Conservation (phyloP, 2,113 vertebrate genomes). For the Rafetus swinhoei region DNA sequence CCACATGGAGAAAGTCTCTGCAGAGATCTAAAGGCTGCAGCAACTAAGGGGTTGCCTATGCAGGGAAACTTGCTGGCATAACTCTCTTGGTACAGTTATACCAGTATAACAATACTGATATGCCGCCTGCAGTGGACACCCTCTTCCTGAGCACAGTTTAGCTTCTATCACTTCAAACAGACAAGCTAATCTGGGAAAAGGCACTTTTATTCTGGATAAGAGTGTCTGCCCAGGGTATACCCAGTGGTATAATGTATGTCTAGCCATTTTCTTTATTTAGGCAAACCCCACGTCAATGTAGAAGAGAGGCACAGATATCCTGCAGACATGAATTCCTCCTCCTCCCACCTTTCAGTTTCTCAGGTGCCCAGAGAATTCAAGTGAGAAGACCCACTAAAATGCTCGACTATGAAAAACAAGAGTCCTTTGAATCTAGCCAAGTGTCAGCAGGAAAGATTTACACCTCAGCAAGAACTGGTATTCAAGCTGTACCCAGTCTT, state of each 20-base stretch:
- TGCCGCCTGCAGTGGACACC: neutral
- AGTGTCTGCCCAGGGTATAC: too few species aligned
- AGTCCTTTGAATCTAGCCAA: neutral
- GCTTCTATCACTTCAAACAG: neutral
- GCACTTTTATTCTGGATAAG: neutral
- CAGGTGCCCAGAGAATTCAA: neutral
- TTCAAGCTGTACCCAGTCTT: neutral
- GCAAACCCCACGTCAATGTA: neutral
- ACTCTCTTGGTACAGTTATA: neutral
- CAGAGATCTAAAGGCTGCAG: neutral
- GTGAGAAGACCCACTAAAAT: fast-evolving
- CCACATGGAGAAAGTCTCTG: neutral
- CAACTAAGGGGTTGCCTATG: neutral
- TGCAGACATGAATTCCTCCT: neutral
- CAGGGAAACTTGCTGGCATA: neutral
- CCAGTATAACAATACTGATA: neutral
- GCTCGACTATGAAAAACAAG: neutral
- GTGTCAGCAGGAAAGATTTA: neutral
- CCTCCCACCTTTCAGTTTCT: neutral
- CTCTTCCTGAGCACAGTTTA: neutral
- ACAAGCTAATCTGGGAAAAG: neutral
- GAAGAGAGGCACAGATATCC: neutral
- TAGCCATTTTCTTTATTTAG: neutral
- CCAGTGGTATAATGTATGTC: neutral
- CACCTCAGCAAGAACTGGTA: neutral